These are phyloP conservation scores for Mesorhabditis belari DNA, from an alignment of 2,888 invertebrate species.

Conservation along the genomic window DNA sequence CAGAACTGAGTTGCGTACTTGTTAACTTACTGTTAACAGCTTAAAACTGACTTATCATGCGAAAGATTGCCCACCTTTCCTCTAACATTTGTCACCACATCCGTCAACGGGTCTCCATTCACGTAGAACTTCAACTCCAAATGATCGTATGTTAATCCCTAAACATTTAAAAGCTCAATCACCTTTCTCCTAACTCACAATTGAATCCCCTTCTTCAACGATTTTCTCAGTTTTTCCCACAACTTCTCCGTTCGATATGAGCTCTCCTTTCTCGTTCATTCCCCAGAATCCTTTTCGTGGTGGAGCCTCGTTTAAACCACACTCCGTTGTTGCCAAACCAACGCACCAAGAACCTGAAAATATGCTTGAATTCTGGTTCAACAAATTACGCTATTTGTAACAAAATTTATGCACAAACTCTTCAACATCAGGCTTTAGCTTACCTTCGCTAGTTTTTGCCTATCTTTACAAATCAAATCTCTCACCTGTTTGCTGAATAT, in stretches of 20 bases:
- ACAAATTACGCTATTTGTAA: too few species aligned
- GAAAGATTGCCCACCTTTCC: slow-evolving; percentile 66
- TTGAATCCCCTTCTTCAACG: slow-evolving; percentile 84
- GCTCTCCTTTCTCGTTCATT: slow-evolving; percentile 77
- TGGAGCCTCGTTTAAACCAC: slow-evolving; percentile 77
- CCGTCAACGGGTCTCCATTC: slow-evolving; percentile 80
- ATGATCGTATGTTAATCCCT: slow-evolving; percentile 90
- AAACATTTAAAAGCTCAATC: slow-evolving; percentile 31
- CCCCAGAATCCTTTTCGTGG: slow-evolving; percentile 70
- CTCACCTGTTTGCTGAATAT: slow-evolving; percentile 82
- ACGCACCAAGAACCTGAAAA: slow-evolving; percentile 74
- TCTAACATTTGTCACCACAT: slow-evolving; percentile 77
- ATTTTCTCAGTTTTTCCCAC: slow-evolving; percentile 65
- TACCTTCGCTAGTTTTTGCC: background rate
- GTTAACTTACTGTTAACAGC: too few species aligned
- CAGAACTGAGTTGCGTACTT: too few species aligned
- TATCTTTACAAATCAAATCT: background rate
- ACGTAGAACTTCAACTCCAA: slow-evolving; percentile 87
- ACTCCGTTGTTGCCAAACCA: slow-evolving; percentile 80
- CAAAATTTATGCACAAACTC: slow-evolving; percentile 5
- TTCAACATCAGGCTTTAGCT: background rate
- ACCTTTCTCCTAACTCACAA: slow-evolving; percentile 59
- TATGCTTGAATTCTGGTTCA: background rate
- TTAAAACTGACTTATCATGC: too few species aligned
- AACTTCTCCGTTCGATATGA: slow-evolving; percentile 76